Base-by-base conservation (phyloP, 2,797 vertebrate species). In the Poeciliopsis gracilis region DNA sequence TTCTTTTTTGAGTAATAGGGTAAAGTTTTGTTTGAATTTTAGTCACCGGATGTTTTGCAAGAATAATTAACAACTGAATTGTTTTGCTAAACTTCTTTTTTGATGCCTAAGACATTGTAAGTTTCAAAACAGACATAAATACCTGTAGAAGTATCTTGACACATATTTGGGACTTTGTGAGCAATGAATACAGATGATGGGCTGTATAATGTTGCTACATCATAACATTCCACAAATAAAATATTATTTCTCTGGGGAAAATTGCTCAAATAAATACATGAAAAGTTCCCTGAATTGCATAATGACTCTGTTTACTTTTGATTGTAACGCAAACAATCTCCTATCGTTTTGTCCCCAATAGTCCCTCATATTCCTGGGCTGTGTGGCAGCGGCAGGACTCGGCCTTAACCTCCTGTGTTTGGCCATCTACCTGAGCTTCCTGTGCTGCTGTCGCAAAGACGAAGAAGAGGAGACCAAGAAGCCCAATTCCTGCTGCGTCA, bases 331-430 rank as follows among this genome's bases (percentile, higher is more conserved):
- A 51, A 49, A 72, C 53, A 12, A n/a, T n/a, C 13, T 10, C 28
- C 30, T n/a, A 18, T 0, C 1, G 9, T 18, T 77, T 38, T 23
- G 38, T 13, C 25, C 33, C 71, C 51, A 75, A 33, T 75, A 99
- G 98, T 97, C 97, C 0, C 95, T 99, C 86, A 95, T 98, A 15
- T 96, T 98, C 90, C 95, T 98, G 93, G 96, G 94, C 72, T 96
- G 97, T 43, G 94, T 97, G 89, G 96, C 97, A 0, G 96, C 96
- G 0, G 82, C 96, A 2, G 96, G 96, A 53, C 95, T 99, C 79
- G 98, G 97, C 81, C 94, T 99, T 89, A 99, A 98, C 94, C 96
- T 99, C 67, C 83, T 98, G 53, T 94, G 97, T 80, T 94, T 99
- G 78, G 90, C 92, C 55, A 49, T 96, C 78, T 97, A 98, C 94